These are phyloP conservation scores for Porphyrio hochstetteri DNA, from an alignment of 2,113 vertebrate genomes.

Conservation along the genomic window DNA sequence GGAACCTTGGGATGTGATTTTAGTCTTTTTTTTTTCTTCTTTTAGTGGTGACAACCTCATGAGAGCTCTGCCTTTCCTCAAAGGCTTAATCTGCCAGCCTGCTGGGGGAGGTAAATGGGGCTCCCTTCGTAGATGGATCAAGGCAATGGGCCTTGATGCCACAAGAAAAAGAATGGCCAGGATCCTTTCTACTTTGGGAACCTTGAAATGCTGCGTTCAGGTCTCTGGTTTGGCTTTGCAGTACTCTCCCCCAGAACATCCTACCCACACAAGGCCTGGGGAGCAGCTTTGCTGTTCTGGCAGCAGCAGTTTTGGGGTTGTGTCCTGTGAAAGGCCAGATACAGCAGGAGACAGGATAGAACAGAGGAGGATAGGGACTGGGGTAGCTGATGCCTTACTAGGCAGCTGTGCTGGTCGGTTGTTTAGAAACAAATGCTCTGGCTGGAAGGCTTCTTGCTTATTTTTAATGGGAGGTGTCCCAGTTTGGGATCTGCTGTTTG, in stretches of 20 bases:
- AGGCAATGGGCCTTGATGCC: neutral
- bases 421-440: neutral
- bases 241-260: neutral
- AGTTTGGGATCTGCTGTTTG: neutral
- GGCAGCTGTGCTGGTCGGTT: neutral
- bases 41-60: neutral
- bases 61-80: neutral
- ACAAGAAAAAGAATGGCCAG: neutral
- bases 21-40: neutral
- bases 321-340: neutral
- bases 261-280: neutral
- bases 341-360: accelerated
- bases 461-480: neutral
- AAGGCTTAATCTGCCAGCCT: neutral
- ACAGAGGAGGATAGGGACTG: accelerated
- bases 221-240: neutral
- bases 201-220: too few species aligned
- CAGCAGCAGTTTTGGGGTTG: neutral
- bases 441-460: neutral
- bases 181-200: neutral
- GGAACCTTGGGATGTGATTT: neutral
- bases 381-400: neutral
- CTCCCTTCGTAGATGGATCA: neutral
- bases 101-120: too few species aligned
- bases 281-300: neutral